These are phyloP conservation scores for Pyrrhia umbra DNA, from an alignment of 2,888 invertebrate species.

Conservation along the genomic window DNA sequence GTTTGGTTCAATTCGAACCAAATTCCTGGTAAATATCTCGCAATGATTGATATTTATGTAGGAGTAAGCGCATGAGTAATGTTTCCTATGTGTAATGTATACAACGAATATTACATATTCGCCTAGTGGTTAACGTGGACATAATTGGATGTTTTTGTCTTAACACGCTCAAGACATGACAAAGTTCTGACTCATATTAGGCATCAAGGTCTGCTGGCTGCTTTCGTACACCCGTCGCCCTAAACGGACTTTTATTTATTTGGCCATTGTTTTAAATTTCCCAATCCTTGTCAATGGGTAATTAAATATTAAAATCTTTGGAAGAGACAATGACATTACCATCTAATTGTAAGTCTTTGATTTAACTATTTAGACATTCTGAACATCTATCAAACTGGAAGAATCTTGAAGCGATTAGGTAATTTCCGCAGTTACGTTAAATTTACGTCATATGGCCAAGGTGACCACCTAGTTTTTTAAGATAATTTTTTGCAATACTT, in stretches of 20 bases:
- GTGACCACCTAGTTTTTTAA: constrained; percentile 39
- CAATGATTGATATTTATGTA: constrained; percentile 58
- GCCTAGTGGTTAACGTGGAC: constrained; percentile 59
- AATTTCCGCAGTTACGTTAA: constrained; percentile 44
- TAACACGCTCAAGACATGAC: constrained; percentile 58
- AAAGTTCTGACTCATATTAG: constrained; percentile 68
- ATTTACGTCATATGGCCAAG: constrained; percentile 54
- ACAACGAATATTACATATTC: constrained; percentile 46
- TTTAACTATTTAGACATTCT: constrained; percentile 23
- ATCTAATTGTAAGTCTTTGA: not conserved
- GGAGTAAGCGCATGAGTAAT: constrained; percentile 62
- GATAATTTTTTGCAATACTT: constrained; percentile 26
- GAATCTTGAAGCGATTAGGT: constrained; percentile 32
- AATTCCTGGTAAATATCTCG: constrained; percentile 57
- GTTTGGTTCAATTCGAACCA: constrained; percentile 33
- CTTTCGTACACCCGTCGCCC: constrained; percentile 51
- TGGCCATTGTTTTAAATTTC: constrained; percentile 46
- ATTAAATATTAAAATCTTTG: constrained; percentile 35
- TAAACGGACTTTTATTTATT: constrained; percentile 58
- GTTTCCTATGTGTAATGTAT: constrained; percentile 57
- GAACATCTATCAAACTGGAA: constrained; percentile 18
- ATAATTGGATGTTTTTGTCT: constrained; percentile 72
- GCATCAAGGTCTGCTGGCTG: constrained; percentile 63
- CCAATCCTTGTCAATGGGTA: constrained; percentile 41
- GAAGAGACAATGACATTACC: constrained; percentile 16